phyloP scores from a whole-genome alignment of 2,797 vertebrate genomes.

The Anabacerthia variegaticeps region DNA sequence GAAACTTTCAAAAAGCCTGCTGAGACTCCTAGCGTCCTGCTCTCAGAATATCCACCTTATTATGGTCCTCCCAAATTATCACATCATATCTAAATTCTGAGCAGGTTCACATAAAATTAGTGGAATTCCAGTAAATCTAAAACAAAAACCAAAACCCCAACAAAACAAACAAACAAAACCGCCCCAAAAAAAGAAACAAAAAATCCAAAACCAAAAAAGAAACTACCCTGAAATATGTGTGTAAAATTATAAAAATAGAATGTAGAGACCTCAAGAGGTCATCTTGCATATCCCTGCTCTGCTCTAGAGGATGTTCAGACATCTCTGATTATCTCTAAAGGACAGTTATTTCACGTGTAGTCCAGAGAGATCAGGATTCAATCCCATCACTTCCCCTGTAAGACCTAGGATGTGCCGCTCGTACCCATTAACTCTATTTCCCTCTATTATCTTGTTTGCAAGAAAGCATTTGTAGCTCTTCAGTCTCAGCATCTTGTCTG shows the following conservation, averaged over 20 bases:
- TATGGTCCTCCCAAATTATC: not conserved
- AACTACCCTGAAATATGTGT: not conserved
- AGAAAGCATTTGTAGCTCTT: not conserved
- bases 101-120: not conserved
- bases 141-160: not conserved
- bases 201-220: not conserved
- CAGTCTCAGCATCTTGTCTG: not conserved
- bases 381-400: not conserved
- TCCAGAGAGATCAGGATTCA: not conserved
- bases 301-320: not conserved
- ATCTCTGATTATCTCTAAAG: not conserved
- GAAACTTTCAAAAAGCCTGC: not conserved
- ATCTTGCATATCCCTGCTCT: not conserved
- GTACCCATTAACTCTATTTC: not conserved
- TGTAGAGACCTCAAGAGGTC: not conserved
- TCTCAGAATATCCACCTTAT: not conserved
- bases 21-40: not conserved
- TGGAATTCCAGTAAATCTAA: not conserved
- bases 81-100: not conserved
- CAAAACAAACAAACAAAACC: no score
- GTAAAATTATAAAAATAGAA: not conserved
- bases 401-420: not conserved
- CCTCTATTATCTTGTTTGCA: not conserved
- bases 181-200: not conserved
- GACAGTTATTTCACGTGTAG: not conserved